Conservation (phyloP, 2,888 invertebrate genomes). For the Acanthoscelides obtectus region DNA sequence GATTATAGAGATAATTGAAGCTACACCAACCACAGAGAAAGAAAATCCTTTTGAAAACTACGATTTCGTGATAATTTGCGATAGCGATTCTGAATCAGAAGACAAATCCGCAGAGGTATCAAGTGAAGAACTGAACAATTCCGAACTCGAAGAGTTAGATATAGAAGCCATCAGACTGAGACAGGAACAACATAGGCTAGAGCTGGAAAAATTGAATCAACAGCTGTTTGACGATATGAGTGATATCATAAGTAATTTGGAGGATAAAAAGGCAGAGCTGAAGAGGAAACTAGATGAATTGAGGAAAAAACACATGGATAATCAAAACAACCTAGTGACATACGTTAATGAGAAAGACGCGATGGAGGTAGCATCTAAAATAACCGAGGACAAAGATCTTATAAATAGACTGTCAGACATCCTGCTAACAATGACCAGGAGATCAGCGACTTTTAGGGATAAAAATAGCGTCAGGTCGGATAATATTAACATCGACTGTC, state of each 20-base stretch:
- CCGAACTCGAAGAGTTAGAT: slow-evolving; percentile 35
- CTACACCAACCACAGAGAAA: slow-evolving; percentile 9
- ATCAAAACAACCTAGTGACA: slow-evolving; percentile 40
- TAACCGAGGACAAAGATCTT: slow-evolving; percentile 38
- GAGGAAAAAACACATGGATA: slow-evolving; percentile 36
- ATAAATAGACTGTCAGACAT: slow-evolving; percentile 44
- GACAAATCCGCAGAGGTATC: slow-evolving; percentile 26
- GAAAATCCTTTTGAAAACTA: slow-evolving; percentile 23
- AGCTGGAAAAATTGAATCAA: slow-evolving; percentile 35
- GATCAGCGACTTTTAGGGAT: slow-evolving; percentile 42
- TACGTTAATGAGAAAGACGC: slow-evolving; percentile 42
- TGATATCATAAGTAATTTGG: slow-evolving; percentile 40
- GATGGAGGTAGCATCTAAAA: slow-evolving; percentile 37
- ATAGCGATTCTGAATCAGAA: slow-evolving; percentile 22
- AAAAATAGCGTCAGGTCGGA: slow-evolving; percentile 42
- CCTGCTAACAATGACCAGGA: slow-evolving; percentile 41
- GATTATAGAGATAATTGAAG: slow-evolving; percentile 18
- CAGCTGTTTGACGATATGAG: slow-evolving; percentile 43
- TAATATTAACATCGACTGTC: slow-evolving; percentile 39
- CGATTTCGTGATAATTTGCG: slow-evolving; percentile 20
- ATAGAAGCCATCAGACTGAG: slow-evolving; percentile 33
- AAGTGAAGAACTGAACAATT: slow-evolving; percentile 33
- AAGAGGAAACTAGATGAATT: slow-evolving; percentile 43
- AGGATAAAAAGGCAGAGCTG: slow-evolving; percentile 41
- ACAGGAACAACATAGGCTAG: slow-evolving; percentile 35